These are phyloP conservation scores for Ptyas mucosa DNA, from an alignment of 2,113 vertebrate genomes.

Conservation along the genomic window DNA sequence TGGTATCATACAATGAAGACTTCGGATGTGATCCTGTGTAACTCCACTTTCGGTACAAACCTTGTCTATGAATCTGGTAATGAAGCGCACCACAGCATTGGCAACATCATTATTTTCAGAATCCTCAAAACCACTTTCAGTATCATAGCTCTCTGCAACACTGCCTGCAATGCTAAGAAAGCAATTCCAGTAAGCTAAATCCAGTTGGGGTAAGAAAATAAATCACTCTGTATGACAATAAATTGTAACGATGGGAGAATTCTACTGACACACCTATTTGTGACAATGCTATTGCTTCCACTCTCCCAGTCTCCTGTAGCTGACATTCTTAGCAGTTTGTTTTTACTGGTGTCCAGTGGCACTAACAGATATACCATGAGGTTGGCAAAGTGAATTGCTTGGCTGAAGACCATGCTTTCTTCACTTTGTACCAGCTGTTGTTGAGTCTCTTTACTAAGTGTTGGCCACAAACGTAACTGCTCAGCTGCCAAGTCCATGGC, in stretches of 20 bases:
- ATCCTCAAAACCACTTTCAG: conserved; percentile 97
- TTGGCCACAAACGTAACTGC: conserved; percentile 86
- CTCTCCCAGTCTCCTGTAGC: conserved; percentile 94
- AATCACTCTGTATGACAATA: background rate
- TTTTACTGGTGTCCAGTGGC: conserved; percentile 93
- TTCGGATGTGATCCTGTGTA: conserved; percentile 96
- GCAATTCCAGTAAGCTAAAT: conserved; percentile 16
- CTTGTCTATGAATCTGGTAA: conserved; percentile 96
- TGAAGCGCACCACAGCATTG: conserved; percentile 89
- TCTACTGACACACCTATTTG: conserved; percentile 77
- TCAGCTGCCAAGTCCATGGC: conserved; percentile 95
- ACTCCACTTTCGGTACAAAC: conserved; percentile 97
- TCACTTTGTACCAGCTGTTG: conserved; percentile 92
- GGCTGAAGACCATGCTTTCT: conserved; percentile 96
- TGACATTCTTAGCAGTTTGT: conserved; percentile 82
- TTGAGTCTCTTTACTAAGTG: conserved; percentile 84
- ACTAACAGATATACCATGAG: conserved; percentile 98
- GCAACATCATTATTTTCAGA: conserved; percentile 92
- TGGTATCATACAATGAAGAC: conserved; percentile 97
- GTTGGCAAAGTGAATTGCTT: conserved; percentile 97
- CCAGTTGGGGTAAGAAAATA: background rate
- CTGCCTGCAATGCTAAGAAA: conserved; percentile 89
- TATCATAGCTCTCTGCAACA: conserved; percentile 96
- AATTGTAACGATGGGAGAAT: background rate
- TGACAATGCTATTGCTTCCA: conserved; percentile 96